Percentiles rank a stretch among this genome's conserved stretches.
phyloP scores from a whole-genome alignment of 2,797 vertebrate species.

The Anabas testudineus region DNA sequence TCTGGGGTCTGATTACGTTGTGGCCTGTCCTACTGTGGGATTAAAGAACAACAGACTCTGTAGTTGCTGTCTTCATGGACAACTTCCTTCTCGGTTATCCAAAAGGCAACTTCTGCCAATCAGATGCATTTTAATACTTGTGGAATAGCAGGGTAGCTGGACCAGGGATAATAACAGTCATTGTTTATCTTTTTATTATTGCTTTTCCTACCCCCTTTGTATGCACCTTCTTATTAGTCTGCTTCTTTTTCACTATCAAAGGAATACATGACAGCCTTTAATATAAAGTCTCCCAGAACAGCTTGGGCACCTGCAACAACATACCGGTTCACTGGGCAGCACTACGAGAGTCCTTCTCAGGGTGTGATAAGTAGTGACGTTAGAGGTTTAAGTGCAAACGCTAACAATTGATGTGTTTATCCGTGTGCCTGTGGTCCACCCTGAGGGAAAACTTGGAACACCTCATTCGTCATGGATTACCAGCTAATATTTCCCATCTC shows the following conservation, averaged over 20 bases:
- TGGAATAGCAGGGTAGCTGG: slow-evolving; percentile 3
- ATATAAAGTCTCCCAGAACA: slow-evolving; percentile 38
- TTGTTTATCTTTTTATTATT: slow-evolving; percentile 51
- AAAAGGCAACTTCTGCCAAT: slow-evolving; percentile 17
- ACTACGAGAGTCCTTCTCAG: slow-evolving; percentile 46
- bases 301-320: slow-evolving; percentile 37
- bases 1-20: slow-evolving; percentile 69
- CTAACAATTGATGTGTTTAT: slow-evolving; percentile 49
- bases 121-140: slow-evolving; percentile 25
- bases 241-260: slow-evolving; percentile 20
- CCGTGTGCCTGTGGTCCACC: slow-evolving; percentile 29
- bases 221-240: slow-evolving; percentile 27
- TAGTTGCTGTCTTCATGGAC: slow-evolving; percentile 39
- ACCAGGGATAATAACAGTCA: slow-evolving; percentile 21
- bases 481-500: slow-evolving; percentile 38
- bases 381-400: slow-evolving; percentile 59
- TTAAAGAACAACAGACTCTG: slow-evolving; percentile 57
- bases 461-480: slow-evolving; percentile 41
- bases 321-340: slow-evolving; percentile 33
- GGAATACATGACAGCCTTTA: slow-evolving; percentile 38
- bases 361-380: slow-evolving; percentile 53
- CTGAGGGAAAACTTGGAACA: slow-evolving; percentile 25
- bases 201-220: slow-evolving; percentile 32
- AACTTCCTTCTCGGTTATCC: slow-evolving; percentile 25
- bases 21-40: slow-evolving; percentile 41